These are phyloP conservation scores for Chrysocyon brachyurus DNA, from an alignment of 2,797 vertebrate species.

Conservation along the genomic window DNA sequence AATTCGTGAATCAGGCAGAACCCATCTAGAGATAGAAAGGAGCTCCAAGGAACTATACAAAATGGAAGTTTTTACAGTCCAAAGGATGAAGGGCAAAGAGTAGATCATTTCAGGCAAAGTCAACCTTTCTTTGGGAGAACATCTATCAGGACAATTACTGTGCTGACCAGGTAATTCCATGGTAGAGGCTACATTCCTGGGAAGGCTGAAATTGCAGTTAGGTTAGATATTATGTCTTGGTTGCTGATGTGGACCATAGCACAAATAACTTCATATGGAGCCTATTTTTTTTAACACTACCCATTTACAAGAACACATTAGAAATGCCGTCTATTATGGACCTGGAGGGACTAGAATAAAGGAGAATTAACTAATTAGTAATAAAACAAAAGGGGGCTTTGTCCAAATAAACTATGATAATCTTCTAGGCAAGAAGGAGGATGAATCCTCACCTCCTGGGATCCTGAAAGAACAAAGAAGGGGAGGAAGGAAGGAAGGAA, in stretches of 20 bases:
- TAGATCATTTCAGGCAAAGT: background rate
- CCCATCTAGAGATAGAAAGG: background rate
- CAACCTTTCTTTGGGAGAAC: background rate
- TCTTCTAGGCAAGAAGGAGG: background rate
- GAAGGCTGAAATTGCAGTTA: background rate
- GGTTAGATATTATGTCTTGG: background rate
- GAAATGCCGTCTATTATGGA: background rate
- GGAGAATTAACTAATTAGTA: background rate
- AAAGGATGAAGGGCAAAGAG: background rate
- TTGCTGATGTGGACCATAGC: background rate
- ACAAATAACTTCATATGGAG: background rate
- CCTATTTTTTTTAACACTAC: background rate
- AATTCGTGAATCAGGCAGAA: background rate
- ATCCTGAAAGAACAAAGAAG: background rate
- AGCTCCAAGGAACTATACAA: background rate
- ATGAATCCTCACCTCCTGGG: background rate
- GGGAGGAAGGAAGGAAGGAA: background rate
- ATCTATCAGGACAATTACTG: background rate
- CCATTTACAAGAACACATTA: background rate
- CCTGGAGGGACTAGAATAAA: background rate
- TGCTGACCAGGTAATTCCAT: background rate
- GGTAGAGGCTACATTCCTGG: background rate
- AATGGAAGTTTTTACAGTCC: background rate
- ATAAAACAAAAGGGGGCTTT: background rate
- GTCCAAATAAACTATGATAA: background rate